Evolutionary conservation across 2,113 vertebrate species (phyloP), one percentile per base, ranked within the genome.

Genomic region (Laticauda laticaudata): DNA sequence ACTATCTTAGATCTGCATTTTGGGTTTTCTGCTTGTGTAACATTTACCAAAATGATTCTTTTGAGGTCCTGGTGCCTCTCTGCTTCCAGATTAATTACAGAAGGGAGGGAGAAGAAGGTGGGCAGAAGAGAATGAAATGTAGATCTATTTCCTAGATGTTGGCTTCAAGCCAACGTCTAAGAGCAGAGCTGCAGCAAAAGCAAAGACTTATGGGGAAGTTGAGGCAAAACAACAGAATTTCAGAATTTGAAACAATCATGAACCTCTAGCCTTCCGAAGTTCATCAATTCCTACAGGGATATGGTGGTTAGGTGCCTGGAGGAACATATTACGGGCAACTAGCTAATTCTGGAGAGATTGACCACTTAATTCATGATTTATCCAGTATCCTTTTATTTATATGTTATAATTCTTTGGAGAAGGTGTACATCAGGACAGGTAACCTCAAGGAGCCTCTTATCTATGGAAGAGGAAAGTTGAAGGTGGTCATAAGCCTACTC

Each of bases 1-100:
- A 10, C n/a, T 75, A 39, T 92, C 93, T 91, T 91, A 54, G 95
- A 95, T 96, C 94, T 96, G 94, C 95, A 96, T 95, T 94, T 95
- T 93, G 51, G 94, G 96, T 94, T 95, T 96, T 87, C 34, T 93
- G 94, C 93, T 92, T 81, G 6, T 39, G 92, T 97, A 92, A 96
- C 96, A 95, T 96, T 96, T 96, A 92, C 93, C 90, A 92, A 92
- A 95, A 91, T 48, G 86, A 88, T 90, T 94, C 93, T 93, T 95
- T 86, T 69, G 90, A 91, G 88, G 64, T 94, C 21, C 24, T 92
- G 69, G 93, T 53, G 93, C 95, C 94, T 94, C 95, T 45, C 91
- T 85, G 93, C 93, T 92, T 95, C 93, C 92, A 94, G 94, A 91
- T 91, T 92, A 96, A 95, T 95, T 81, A 86, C 59, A 90, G 15